These are phyloP conservation scores for Drosophila mauritiana DNA, from an alignment of 1,140 invertebrate genomes.

Conservation along the genomic window DNA sequence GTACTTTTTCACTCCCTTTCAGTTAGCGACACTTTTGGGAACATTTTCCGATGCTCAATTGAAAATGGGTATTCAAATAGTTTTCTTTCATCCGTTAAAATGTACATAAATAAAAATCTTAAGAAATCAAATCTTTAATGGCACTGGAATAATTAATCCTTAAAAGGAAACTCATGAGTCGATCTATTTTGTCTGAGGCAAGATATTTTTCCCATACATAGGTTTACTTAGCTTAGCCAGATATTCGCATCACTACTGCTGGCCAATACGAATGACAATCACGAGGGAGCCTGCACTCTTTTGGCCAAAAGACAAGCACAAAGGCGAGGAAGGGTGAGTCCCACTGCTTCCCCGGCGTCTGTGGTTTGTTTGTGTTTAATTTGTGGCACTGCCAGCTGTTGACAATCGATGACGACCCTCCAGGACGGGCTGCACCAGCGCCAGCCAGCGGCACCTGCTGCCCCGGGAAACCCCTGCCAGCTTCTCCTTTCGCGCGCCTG, in stretches of 20 bases:
- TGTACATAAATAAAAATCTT: too few species aligned
- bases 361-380: constrained; percentile 72
- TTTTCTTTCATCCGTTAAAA: too few species aligned
- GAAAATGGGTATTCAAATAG: too few species aligned
- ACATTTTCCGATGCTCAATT: too few species aligned
- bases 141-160: too few species aligned
- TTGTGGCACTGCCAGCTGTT: constrained; percentile 66
- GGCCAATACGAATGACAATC: constrained; percentile 7
- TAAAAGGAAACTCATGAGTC: too few species aligned
- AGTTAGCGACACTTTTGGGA: neutral
- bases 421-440: constrained; percentile 13
- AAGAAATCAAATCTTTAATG: too few species aligned
- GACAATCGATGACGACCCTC: constrained; percentile 65
- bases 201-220: too few species aligned
- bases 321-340: neutral
- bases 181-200: too few species aligned
- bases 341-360: constrained; percentile 7
- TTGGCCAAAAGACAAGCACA: constrained; percentile 22
- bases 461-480: too few species aligned
- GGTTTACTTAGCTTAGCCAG: neutral
- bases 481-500: constrained; percentile 51
- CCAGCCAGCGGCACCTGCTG: constrained; percentile 30
- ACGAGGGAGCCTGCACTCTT: constrained; percentile 14
- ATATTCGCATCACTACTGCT: neutral
- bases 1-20: neutral